Evolutionary conservation across 2,113 vertebrate genomes (phyloP), one percentile per base, ranked within the genome.

Genomic region (Pterocles orientalis): DNA sequence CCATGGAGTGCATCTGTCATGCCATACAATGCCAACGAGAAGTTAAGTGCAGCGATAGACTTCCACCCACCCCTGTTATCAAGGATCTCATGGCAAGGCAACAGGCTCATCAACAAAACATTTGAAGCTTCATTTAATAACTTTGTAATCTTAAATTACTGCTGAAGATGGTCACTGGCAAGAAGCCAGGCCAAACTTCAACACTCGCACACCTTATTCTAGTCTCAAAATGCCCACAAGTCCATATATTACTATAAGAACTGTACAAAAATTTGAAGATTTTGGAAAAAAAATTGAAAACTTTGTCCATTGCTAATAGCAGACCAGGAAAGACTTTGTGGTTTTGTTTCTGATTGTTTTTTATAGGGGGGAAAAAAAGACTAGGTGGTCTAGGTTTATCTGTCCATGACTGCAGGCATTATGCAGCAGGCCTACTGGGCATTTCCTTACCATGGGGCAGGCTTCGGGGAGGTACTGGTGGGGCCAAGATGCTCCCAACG

Each of bases 401-500:
- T 90, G 77, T 54, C 73, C 34, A 24, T 66, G 89, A 86, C 60
- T 86, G 76, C 81, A 87, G 88, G 66, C 34, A 31, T 58, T 88
- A 78, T 9, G 62, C 95, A 86, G 88, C 77, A 90, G 73, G 95
- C 96, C 97, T 93, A 21, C 89, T 97, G 95, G 96, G 95, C 70
- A 51, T 54, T 77, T 97, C 97, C 98, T 98, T 98, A 99, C 99
- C 99, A 98, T 98, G 98, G 91, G 98, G 98, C 94, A 99, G 98
- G 97, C 98, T 99, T 97, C 98, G 98, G 95, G 98, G 98, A 97
- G 99, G 98, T 91, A 99, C 98, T 93, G 99, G 98, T 91, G 99
- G 99, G 95, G 98, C 98, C 98, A 98, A 97, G 82, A 97, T 98
- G 84, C 95, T 98, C 97, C 98, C 99, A 88, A 97, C 98, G 71